phyloP scores from a whole-genome alignment of 2,888 invertebrate genomes.

The Apodemia zela region DNA sequence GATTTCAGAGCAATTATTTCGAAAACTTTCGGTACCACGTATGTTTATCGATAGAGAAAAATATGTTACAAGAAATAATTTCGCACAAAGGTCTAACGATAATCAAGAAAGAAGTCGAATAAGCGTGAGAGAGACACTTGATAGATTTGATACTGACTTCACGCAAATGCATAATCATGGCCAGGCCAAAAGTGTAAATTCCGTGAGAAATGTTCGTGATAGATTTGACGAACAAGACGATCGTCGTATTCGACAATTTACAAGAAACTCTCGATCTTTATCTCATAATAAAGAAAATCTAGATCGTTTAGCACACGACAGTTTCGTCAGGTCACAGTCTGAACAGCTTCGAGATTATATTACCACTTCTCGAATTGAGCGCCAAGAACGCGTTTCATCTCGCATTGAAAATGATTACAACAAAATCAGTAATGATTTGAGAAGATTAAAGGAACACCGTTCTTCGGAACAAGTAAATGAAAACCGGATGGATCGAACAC shows the following conservation, averaged over 20 bases:
- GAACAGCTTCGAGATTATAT: not conserved
- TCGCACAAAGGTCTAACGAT: not conserved
- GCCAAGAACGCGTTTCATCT: slow-evolving; percentile 8
- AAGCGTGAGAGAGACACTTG: not conserved
- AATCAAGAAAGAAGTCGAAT: not conserved
- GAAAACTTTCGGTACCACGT: not conserved
- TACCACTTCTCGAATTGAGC: not conserved
- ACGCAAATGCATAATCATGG: not conserved
- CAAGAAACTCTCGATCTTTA: not conserved
- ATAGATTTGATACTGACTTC: not conserved
- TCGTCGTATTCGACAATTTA: not conserved
- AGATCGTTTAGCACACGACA: not conserved
- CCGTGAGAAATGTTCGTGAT: not conserved
- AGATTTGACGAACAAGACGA: not conserved
- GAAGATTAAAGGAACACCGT: not conserved
- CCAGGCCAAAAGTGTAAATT: not conserved
- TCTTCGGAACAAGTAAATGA: not conserved
- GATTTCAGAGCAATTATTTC: not conserved
- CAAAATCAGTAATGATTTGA: not conserved
- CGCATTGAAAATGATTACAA: not conserved
- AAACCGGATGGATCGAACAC: not conserved
- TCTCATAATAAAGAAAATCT: not conserved
- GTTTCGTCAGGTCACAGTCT: not conserved
- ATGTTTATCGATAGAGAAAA: not conserved
- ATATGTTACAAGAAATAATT: not conserved